These are phyloP conservation scores for Callopanchax toddi DNA, from an alignment of 2,113 vertebrate species.

Conservation along the genomic window DNA sequence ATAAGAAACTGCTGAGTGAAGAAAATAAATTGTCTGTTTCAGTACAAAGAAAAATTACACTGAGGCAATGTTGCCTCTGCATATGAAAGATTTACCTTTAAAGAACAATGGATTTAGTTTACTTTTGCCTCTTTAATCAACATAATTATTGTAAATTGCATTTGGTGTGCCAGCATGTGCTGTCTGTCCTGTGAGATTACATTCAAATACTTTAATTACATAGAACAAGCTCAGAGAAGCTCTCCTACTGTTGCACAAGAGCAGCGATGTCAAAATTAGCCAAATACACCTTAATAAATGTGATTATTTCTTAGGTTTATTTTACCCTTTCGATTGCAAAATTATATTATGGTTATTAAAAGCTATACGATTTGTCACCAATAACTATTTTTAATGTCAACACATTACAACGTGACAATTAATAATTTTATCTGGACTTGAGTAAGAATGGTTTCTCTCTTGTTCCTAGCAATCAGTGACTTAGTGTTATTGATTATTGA, in stretches of 20 bases:
- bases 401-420: too few relatives aligned
- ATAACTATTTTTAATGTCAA: too few relatives aligned
- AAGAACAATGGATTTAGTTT: not conserved
- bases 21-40: not conserved
- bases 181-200: not conserved
- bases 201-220: not conserved
- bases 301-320: not conserved
- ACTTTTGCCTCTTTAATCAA: not conserved
- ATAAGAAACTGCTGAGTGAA: conserved; percentile 44
- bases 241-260: not conserved
- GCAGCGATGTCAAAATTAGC: not conserved
- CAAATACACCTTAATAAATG: too few relatives aligned
- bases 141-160: not conserved
- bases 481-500: too few relatives aligned
- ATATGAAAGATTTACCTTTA: not conserved
- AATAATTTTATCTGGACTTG: too few relatives aligned
- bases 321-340: not conserved
- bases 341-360: not conserved
- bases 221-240: not conserved
- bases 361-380: too few relatives aligned
- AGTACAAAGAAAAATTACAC: too few relatives aligned
- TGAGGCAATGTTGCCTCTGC: not conserved
- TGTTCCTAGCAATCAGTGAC: too few relatives aligned
- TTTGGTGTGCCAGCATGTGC: not conserved
- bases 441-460: too few relatives aligned